Evolutionary conservation across 2,888 invertebrate species (phyloP).

Genomic region (Anthrax anthrax): DNA sequence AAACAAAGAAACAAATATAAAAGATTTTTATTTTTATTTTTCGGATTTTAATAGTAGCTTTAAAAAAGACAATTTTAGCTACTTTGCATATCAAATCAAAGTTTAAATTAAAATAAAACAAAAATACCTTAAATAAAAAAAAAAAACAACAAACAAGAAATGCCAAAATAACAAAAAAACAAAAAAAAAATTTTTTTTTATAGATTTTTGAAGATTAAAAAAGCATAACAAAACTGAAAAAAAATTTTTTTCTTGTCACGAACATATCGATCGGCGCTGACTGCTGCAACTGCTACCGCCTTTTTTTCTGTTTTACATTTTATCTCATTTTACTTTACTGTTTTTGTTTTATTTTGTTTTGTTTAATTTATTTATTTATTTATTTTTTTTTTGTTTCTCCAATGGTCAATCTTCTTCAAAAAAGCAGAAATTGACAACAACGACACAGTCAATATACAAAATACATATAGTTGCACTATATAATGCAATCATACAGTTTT

Average conservation of each 20-base stretch:
- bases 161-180: background rate
- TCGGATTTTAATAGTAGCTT: too few species aligned
- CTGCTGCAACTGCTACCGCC: background rate
- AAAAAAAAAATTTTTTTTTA: too few species aligned
- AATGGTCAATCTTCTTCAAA: background rate
- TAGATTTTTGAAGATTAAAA: too few species aligned
- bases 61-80: background rate
- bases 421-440: too few species aligned
- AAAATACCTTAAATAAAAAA: too few species aligned
- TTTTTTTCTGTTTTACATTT: background rate
- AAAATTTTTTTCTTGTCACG: background rate
- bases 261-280: background rate
- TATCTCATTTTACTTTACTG: background rate
- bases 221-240: too few species aligned
- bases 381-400: background rate
- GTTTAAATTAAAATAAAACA: background rate
- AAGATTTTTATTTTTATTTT: too few species aligned
- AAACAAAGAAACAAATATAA: too few species aligned
- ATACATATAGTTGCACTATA: too few species aligned
- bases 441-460: too few species aligned
- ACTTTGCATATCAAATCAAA: slow-evolving; percentile 6
- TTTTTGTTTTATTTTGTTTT: background rate
- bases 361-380: slow-evolving; percentile 3
- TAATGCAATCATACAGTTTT: too few species aligned
- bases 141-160: background rate